Base-by-base conservation (phyloP, 2,888 invertebrate species). In the Drosophila kambysellisi region DNA sequence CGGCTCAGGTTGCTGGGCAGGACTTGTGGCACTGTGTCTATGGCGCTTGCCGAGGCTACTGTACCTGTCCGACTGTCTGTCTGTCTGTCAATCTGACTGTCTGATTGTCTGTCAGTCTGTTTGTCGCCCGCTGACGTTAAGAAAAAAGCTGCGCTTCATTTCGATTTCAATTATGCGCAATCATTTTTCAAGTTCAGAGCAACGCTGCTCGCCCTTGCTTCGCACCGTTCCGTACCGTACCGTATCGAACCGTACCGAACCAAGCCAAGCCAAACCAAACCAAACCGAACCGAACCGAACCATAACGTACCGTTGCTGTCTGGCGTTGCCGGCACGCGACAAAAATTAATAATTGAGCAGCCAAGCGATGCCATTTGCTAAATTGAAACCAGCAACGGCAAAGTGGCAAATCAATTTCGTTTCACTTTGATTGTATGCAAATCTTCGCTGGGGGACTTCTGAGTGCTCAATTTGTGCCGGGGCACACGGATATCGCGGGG, bases 121-220 rank as follows among this genome's bases (percentile, higher is more conserved):
- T 29, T 9, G 15, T 9, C 25, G 17, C n/a, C 25, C 20, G 0
- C 20, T 76, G 83, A 76, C 85, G 72, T 74, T 82, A 81, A 83
- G 81, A 69, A 75, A 88, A 88, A 76, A 58, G 68, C 71, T 74
- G 76, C 79, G 75, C 79, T 83, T 83, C 82, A 89, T 87, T 89
- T 85, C 88, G 80, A 87, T 87, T 85, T 89, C 89, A 85, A 89
- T 85, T 89, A 85, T 89, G 89, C 82, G 84, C 80, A 82, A 85
- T 87, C 89, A 85, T 85, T 85, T 85, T 89, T 85, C 89, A 85
- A 89, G 85, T 88, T 88, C 86, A 65, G 46, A 51, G 17, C 60
- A 43, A 62, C 46, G 33, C 12, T 52, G 51, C 35, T 17, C 48
- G 25, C 43, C 46, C 39, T 35, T 35, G 52, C 33, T 51, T 32